Percentiles rank a stretch among this genome's conserved stretches.
phyloP scores from a whole-genome alignment of 2,113 vertebrate genomes.

The Psittacus erithacus region DNA sequence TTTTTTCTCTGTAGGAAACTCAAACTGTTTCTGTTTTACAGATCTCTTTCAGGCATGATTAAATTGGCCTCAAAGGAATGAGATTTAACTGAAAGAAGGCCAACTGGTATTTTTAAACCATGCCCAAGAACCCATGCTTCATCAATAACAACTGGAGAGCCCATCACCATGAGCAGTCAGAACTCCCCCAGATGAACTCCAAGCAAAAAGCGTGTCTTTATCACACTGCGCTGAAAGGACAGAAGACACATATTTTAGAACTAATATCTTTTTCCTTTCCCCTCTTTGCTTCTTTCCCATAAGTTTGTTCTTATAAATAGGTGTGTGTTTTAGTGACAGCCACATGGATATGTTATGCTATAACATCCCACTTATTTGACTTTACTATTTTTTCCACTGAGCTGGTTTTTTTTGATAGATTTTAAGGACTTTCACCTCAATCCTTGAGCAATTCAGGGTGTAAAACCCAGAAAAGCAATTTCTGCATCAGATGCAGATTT shows the following conservation, averaged over 20 bases:
- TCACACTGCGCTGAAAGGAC: constrained; percentile 2
- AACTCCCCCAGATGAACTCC: background rate
- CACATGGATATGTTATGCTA: background rate
- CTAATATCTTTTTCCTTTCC: background rate
- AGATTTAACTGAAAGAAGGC: constrained; percentile 30
- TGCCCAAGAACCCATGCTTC: background rate
- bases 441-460: background rate
- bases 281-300: background rate
- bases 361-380: background rate
- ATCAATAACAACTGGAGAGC: constrained; percentile 36
- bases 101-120: constrained; percentile 34
- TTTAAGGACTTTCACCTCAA: background rate
- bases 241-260: background rate
- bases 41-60: constrained; percentile 23
- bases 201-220: background rate
- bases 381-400: background rate
- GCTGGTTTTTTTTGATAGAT: background rate
- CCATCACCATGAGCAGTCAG: background rate
- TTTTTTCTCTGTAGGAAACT: constrained; percentile 53
- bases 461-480: background rate
- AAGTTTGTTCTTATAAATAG: background rate
- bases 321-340: background rate
- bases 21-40: constrained; percentile 41
- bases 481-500: constrained; percentile 30
- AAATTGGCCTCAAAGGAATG: constrained; percentile 20